Conservation (phyloP, 2,888 invertebrate species). For the Carpatolechia fugitivella region DNA sequence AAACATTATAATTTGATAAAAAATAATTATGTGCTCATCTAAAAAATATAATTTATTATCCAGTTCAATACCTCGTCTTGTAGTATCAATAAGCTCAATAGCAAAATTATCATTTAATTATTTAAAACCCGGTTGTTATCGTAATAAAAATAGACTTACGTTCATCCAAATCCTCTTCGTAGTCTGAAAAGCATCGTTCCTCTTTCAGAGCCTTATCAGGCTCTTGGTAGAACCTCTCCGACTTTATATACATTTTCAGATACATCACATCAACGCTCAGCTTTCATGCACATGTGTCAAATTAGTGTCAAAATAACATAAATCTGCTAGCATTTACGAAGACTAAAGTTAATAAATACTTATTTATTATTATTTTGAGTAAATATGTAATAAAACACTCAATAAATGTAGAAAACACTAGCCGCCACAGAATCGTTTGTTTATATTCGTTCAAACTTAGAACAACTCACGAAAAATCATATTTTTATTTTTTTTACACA, state of each 20-base stretch:
- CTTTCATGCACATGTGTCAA: slow-evolving; percentile 4
- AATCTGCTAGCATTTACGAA: neutral
- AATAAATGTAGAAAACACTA: neutral
- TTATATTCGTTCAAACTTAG: neutral
- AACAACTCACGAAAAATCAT: too few species aligned
- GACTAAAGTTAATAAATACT: neutral
- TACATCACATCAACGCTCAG: slow-evolving; percentile 50
- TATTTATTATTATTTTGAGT: neutral
- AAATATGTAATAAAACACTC: neutral
- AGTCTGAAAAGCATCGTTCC: slow-evolving; percentile 63
- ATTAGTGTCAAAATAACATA: neutral
- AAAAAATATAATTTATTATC: too few species aligned
- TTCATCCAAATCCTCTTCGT: slow-evolving; percentile 64
- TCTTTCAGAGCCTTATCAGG: slow-evolving; percentile 61
- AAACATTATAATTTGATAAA: too few species aligned
- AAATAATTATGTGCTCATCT: too few species aligned
- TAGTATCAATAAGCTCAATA: too few species aligned
- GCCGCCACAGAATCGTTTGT: neutral
- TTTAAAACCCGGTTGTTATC: too few species aligned
- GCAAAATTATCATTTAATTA: too few species aligned
- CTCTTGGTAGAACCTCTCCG: slow-evolving; percentile 68
- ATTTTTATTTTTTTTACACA: too few species aligned
- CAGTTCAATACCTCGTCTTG: too few species aligned
- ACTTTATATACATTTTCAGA: slow-evolving; percentile 72
- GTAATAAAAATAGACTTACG: slow-evolving; percentile 49